Conservation (phyloP, 2,888 invertebrate species). For the Taenaris catops region DNA sequence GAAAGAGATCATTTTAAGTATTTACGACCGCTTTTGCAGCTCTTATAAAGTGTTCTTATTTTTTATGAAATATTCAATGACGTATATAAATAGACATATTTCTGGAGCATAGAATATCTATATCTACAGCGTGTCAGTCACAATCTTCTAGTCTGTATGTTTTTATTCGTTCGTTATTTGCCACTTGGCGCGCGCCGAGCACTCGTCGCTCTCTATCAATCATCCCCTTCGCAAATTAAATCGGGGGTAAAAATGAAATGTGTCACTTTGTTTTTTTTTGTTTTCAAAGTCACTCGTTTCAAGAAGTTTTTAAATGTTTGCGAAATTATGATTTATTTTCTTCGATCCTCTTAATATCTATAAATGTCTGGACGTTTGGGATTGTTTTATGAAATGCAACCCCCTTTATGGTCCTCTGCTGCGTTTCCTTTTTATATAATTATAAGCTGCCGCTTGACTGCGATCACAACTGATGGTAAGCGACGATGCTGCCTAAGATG, state of each 20-base stretch:
- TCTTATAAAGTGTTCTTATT: too few species aligned
- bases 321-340: slow-evolving; percentile 4
- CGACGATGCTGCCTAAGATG: too few species aligned
- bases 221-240: slow-evolving; percentile 50
- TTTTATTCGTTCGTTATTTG: slow-evolving; percentile 28
- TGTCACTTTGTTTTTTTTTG: slow-evolving; percentile 33
- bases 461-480: too few species aligned
- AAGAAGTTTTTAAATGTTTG: slow-evolving; percentile 14
- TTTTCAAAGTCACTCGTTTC: slow-evolving; percentile 28
- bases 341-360: neutral
- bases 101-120: too few species aligned
- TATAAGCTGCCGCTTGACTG: too few species aligned
- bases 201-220: slow-evolving; percentile 49
- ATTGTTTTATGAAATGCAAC: too few species aligned
- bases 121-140: neutral
- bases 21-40: too few species aligned
- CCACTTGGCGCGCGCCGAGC: slow-evolving; percentile 31
- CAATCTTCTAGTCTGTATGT: slow-evolving; percentile 23
- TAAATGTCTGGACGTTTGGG: neutral
- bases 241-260: slow-evolving; percentile 52
- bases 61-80: too few species aligned
- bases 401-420: too few species aligned
- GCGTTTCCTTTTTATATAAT: too few species aligned
- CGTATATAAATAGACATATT: too few species aligned
- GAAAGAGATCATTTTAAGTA: too few species aligned